Percentiles rank a stretch among this genome's conserved stretches.
Evolutionary conservation across 2,113 vertebrate genomes (phyloP).

Genomic region (Cepphus grylle): DNA sequence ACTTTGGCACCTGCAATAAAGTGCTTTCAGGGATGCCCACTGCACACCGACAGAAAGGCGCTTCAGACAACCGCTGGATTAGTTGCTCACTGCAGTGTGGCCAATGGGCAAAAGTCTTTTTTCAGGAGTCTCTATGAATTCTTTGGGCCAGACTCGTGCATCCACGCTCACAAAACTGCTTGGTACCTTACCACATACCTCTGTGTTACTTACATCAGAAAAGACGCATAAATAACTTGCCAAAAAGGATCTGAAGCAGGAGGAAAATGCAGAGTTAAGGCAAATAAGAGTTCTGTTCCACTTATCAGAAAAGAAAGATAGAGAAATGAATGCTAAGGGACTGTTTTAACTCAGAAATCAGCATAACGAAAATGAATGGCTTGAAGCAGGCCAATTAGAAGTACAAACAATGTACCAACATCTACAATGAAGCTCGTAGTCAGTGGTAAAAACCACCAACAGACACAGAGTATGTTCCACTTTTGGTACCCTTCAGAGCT

Average conservation of each 20-base stretch:
- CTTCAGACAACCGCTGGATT: background rate
- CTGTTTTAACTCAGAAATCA: background rate
- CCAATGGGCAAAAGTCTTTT: fast-evolving
- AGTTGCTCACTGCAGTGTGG: background rate
- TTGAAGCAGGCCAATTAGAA: background rate
- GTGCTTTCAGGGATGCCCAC: background rate
- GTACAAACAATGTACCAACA: background rate
- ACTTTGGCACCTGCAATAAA: background rate
- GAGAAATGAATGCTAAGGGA: background rate
- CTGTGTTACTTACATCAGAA: background rate
- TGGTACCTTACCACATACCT: background rate
- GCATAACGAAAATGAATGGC: background rate
- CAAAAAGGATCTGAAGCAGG: background rate
- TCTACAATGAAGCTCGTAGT: background rate
- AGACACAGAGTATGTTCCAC: background rate
- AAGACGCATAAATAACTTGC: background rate
- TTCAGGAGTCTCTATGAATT: background rate
- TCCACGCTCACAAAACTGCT: background rate
- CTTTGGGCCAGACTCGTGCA: background rate
- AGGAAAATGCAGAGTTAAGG: fast-evolving
- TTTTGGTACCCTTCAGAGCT: background rate
- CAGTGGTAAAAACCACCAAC: background rate
- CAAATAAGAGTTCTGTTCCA: background rate
- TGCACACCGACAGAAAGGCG: background rate
- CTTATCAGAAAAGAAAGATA: background rate